Evolutionary conservation across 2,113 vertebrate species (phyloP).

Genomic region (Alouatta palliata): DNA sequence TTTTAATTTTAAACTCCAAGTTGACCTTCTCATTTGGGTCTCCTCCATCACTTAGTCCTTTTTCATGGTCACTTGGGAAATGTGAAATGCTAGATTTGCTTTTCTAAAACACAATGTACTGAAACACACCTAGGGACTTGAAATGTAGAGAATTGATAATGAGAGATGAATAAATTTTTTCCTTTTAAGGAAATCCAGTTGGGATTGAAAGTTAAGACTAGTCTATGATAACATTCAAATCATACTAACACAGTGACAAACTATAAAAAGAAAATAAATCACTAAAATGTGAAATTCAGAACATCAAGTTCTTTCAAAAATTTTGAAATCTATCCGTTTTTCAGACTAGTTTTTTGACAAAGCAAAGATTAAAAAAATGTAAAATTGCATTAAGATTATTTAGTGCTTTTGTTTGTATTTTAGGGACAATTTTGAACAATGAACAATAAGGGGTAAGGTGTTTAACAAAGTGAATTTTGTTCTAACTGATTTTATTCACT

Average conservation of each 20-base stretch:
- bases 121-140: not conserved
- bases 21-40: constrained; percentile 58
- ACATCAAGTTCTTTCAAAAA: not conserved
- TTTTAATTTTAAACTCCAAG: constrained; percentile 67
- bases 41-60: not conserved
- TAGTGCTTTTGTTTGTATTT: not conserved
- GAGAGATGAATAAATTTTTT: not conserved
- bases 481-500: not conserved
- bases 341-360: not conserved
- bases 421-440: not conserved
- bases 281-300: constrained; percentile 14
- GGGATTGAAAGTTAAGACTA: constrained; percentile 13
- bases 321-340: constrained; percentile 1
- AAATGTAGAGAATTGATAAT: not conserved
- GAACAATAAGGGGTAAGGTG: rapidly evolving
- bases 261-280: not conserved
- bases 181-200: not conserved
- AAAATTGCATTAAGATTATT: not conserved
- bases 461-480: constrained; percentile 14
- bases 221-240: not conserved
- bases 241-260: constrained; percentile 19
- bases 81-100: constrained; percentile 42
- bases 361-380: not conserved
- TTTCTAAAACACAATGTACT: constrained; percentile 9
- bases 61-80: constrained; percentile 33